Percentiles rank a stretch among this genome's conserved stretches.
Conservation (phyloP, 1,140 invertebrate species). For the Acyrthosiphon pisum region DNA sequence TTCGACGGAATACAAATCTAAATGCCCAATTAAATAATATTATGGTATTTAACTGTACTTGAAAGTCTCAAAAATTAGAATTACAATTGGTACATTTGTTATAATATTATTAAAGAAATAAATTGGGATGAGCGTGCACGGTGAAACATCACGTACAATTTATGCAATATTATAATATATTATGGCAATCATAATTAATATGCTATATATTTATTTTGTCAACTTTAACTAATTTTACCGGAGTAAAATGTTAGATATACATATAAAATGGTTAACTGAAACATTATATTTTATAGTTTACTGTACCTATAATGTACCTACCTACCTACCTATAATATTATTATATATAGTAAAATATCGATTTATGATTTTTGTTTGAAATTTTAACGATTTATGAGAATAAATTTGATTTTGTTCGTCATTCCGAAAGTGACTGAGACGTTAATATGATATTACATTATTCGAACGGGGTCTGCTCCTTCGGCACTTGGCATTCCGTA, state of each 20-base stretch:
- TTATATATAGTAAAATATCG: not conserved
- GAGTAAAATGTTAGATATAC: not conserved
- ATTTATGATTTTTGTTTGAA: not conserved
- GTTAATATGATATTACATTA: not conserved
- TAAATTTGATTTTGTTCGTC: not conserved
- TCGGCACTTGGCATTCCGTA: not conserved
- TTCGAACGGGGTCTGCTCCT: no score
- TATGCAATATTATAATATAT: no score
- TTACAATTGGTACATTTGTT: no score
- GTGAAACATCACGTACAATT: no score
- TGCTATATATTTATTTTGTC: no score
- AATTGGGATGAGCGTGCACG: not conserved
- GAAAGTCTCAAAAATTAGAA: no score
- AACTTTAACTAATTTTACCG: no score
- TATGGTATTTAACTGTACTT: not conserved
- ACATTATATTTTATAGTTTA: not conserved
- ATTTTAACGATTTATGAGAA: not conserved
- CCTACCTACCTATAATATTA: no score
- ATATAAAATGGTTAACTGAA: not conserved
- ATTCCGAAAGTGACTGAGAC: not conserved
- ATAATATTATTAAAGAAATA: not conserved
- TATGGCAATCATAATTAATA: no score
- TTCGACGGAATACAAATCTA: not conserved
- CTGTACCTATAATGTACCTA: not conserved
- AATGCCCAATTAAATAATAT: not conserved